Percentiles rank a stretch among this genome's conserved stretches.
Evolutionary conservation across 1,140 invertebrate species (phyloP).

Genomic region (Brachystomella parvula): DNA sequence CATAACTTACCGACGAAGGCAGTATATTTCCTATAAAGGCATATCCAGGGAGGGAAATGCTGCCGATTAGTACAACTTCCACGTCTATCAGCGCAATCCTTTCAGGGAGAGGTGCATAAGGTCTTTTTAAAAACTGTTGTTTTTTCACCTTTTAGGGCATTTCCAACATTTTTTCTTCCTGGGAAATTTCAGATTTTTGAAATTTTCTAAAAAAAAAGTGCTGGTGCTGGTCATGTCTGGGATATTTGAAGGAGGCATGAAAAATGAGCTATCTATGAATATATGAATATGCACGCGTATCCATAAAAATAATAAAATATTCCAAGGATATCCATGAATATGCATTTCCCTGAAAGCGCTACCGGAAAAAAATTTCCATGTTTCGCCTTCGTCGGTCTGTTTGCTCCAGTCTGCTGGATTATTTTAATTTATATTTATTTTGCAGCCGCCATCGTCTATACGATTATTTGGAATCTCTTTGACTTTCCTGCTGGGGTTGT

Average conservation of each 20-base stretch:
- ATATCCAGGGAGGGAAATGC: too few relatives aligned
- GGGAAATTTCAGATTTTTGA: neutral
- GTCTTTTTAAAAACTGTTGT: neutral
- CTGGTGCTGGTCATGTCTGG: neutral
- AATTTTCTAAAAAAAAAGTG: neutral
- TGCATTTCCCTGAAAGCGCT: conserved; percentile 6
- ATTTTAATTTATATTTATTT: neutral
- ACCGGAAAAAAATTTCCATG: too few relatives aligned
- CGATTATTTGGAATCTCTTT: conserved; percentile 40
- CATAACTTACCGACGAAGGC: conserved; percentile 7
- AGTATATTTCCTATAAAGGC: too few relatives aligned
- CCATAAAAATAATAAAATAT: too few relatives aligned
- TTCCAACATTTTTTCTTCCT: too few relatives aligned
- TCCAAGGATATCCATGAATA: too few relatives aligned
- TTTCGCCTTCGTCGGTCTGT: too few relatives aligned
- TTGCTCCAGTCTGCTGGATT: neutral
- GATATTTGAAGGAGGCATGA: neutral
- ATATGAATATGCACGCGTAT: too few relatives aligned
- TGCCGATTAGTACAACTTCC: too few relatives aligned
- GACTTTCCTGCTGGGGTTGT: conserved; percentile 42
- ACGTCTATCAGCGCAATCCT: too few relatives aligned
- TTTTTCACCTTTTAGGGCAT: too few relatives aligned
- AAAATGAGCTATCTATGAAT: too few relatives aligned
- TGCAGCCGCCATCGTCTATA: conserved; percentile 26
- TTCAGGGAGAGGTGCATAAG: neutral